Conservation (phyloP, 2,113 vertebrate genomes). For the Spea multiplicata region DNA sequence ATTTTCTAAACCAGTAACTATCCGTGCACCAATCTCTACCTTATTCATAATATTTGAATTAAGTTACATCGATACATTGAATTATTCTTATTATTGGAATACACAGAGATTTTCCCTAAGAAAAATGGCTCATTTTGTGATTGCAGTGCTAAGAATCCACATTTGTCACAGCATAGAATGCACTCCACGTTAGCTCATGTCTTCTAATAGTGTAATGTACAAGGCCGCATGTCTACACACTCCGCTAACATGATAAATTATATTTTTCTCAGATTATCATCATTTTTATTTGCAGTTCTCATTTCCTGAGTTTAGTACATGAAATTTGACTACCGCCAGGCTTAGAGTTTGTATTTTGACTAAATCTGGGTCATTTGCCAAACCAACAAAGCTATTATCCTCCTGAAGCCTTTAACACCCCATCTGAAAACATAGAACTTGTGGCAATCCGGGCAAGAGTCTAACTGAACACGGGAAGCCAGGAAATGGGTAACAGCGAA, state of each 20-base stretch:
- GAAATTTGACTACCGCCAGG: neutral
- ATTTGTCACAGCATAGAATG: too few relatives aligned
- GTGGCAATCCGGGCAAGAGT: neutral
- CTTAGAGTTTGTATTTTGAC: neutral
- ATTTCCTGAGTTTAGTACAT: neutral
- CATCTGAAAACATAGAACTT: neutral
- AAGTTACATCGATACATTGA: too few relatives aligned
- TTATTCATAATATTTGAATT: too few relatives aligned
- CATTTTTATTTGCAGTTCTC: neutral
- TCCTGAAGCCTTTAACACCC: neutral
- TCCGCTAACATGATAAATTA: neutral
- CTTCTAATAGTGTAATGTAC: too few relatives aligned
- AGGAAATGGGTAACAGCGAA: neutral
- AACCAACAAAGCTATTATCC: neutral
- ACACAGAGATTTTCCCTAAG: too few relatives aligned
- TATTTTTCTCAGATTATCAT: neutral
- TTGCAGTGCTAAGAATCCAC: too few relatives aligned
- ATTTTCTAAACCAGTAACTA: too few relatives aligned
- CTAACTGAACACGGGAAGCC: neutral
- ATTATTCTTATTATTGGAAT: too few relatives aligned
- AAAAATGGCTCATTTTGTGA: too few relatives aligned
- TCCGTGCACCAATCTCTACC: too few relatives aligned
- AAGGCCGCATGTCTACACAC: too few relatives aligned
- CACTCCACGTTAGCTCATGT: too few relatives aligned
- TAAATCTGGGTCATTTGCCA: neutral